These are phyloP conservation scores for Zaprionus obscuricornis DNA, from an alignment of 2,888 invertebrate genomes.

Conservation along the genomic window DNA sequence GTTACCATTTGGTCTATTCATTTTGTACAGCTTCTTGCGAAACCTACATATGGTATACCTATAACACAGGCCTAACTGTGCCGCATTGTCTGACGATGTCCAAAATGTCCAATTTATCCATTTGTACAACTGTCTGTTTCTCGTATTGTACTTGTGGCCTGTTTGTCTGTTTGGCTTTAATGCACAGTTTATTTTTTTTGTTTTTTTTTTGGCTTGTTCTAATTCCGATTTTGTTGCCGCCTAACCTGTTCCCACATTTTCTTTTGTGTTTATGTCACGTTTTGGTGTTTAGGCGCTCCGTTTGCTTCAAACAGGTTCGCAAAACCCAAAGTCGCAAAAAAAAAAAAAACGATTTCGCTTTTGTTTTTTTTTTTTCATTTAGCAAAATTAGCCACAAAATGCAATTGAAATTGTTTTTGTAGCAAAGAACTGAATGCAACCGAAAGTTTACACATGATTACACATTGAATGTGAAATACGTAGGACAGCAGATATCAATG, in stretches of 20 bases:
- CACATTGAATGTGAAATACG: conserved; percentile 23
- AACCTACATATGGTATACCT: too few relatives aligned
- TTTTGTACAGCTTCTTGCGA: conserved; percentile 10
- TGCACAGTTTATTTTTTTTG: conserved; percentile 2
- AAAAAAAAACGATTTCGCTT: conserved; percentile 66
- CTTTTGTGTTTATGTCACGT: conserved; percentile 71
- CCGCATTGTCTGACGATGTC: too few relatives aligned
- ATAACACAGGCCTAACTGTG: conserved; percentile 48
- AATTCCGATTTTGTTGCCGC: conserved; percentile 60
- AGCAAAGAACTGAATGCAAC: conserved; percentile 15
- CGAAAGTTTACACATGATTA: conserved; percentile 48
- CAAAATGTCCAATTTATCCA: too few relatives aligned
- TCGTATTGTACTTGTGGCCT: conserved; percentile 1
- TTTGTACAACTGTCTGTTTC: conserved; percentile 10
- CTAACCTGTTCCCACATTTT: conserved; percentile 73
- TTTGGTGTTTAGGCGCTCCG: conserved; percentile 47
- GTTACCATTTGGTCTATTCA: conserved; percentile 18
- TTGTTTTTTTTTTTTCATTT: conserved; percentile 27
- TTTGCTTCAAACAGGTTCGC: conserved; percentile 59
- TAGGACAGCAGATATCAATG: conserved; percentile 19
- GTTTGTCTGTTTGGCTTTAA: neutral
- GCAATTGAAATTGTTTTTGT: conserved; percentile 33
- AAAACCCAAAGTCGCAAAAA: conserved; percentile 18
- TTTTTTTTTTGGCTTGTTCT: conserved; percentile 64
- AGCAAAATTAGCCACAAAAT: conserved; percentile 46